Evolutionary conservation across 2,888 invertebrate species (phyloP).

Genomic region (Blera fallax): DNA sequence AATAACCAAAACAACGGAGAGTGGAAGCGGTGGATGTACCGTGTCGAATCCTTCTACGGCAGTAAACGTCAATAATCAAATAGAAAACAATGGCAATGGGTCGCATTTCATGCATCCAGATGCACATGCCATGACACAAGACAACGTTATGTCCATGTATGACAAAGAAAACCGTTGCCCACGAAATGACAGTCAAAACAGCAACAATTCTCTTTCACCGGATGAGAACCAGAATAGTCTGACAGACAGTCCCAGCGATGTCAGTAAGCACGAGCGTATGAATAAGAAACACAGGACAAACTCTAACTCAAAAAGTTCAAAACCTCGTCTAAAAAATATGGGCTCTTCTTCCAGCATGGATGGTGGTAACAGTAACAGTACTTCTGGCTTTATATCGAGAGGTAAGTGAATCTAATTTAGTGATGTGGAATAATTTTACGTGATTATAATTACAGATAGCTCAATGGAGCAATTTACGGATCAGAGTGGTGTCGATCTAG

Average conservation of each 20-base stretch:
- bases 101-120: slow-evolving; percentile 57
- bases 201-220: slow-evolving; percentile 76
- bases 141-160: slow-evolving; percentile 74
- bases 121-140: slow-evolving; percentile 67
- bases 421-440: no score
- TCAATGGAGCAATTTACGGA: slow-evolving; percentile 89
- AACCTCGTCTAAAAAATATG: slow-evolving; percentile 81
- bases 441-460: slow-evolving; percentile 85
- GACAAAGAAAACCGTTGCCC: slow-evolving; percentile 78
- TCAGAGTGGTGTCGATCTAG: slow-evolving; percentile 89
- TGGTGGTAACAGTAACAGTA: slow-evolving; percentile 82
- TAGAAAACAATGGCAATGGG: slow-evolving; percentile 61
- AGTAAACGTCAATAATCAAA: slow-evolving; percentile 59
- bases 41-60: slow-evolving; percentile 29
- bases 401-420: no score
- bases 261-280: slow-evolving; percentile 77
- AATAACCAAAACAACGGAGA: slow-evolving; percentile 74
- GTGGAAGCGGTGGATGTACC: slow-evolving; percentile 33
- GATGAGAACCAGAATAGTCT: slow-evolving; percentile 77
- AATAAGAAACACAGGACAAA: slow-evolving; percentile 81
- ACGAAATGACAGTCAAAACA: slow-evolving; percentile 77
- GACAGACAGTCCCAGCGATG: slow-evolving; percentile 71
- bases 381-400: slow-evolving; percentile 84
- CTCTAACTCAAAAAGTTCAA: slow-evolving; percentile 80
- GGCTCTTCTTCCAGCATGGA: slow-evolving; percentile 82